Percentiles rank a stretch among this genome's conserved stretches.
Evolutionary conservation across 1,140 invertebrate species (phyloP).

Genomic region (Lycorma delicatula): DNA sequence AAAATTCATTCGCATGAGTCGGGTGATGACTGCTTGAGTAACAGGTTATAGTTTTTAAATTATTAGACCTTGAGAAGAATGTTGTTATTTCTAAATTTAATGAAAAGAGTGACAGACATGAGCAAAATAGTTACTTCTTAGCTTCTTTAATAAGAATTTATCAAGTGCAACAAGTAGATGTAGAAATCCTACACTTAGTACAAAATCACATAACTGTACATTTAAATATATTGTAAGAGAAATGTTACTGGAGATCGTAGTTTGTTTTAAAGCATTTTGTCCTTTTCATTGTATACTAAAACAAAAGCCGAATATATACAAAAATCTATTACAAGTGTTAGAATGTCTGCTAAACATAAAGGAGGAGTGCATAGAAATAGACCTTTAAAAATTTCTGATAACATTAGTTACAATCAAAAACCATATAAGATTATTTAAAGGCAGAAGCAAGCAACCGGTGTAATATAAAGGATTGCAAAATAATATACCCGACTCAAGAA

Average conservation of each 20-base stretch:
- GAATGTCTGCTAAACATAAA: background rate
- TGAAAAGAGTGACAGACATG: background rate
- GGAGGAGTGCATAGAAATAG: background rate
- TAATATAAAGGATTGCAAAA: slow-evolving; percentile 15
- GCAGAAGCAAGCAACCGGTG: slow-evolving; percentile 14
- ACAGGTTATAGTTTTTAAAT: background rate
- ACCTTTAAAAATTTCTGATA: background rate
- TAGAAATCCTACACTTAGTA: too few relatives aligned
- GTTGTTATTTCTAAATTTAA: background rate
- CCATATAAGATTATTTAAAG: slow-evolving; percentile 9
- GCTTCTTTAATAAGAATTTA: background rate
- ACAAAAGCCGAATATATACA: background rate
- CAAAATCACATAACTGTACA: too few relatives aligned
- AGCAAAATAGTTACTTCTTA: background rate
- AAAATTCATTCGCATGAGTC: background rate
- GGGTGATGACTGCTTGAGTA: background rate
- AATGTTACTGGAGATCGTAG: background rate
- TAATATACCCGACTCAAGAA: slow-evolving; percentile 17
- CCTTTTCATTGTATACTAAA: background rate
- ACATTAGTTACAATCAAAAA: slow-evolving; percentile 1
- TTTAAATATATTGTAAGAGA: background rate
- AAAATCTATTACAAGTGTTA: background rate
- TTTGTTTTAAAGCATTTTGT: slow-evolving; percentile 1
- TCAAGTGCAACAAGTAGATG: background rate
- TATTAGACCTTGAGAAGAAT: background rate